Base-by-base conservation (phyloP, 2,113 vertebrate species). In the Lathamus discolor region DNA sequence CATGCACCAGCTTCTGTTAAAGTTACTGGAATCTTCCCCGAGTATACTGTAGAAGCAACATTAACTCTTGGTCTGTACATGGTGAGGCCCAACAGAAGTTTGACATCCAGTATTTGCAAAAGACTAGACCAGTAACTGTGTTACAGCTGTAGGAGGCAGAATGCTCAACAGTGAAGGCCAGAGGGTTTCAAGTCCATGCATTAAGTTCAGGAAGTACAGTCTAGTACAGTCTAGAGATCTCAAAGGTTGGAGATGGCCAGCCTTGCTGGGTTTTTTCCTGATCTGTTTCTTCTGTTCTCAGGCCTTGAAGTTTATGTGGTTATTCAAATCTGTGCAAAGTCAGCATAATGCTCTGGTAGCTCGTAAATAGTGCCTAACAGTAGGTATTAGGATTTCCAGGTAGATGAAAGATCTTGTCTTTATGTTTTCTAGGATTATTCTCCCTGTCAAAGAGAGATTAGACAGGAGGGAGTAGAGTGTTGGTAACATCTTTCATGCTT, bases 181-280 rank as follows among this genome's bases (percentile, higher is more conserved):
- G 46, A 63, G 55, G 41, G 18, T 31, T 75, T 70, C 27, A 46
- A 68, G 46, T 31, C 44, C 0, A 0, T 49, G 23, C 3, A 0
- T 28, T 59, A 59, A 55, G 41, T 39, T 88, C 46, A 35, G 28
- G 7, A 75, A 86, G 17, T 3, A 46, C 8, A 54, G 20, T n/a
- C n/a, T n/a, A n/a, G n/a, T n/a, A n/a, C n/a, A n/a, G 13, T 29
- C 68, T 78, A 33, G 31, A 81, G 25, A 59, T 72, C 28, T 78
- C 69, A n/a, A 68, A 54, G n/a, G 46, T 75, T 70, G 73, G 59
- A 92, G 16, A 62, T 7, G 6, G 18, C 18, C 10, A 61, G 24
- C 4, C 3, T 39, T n/a, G n/a, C 13, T 44, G 39, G 35, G 3
- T 33, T 70, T 68, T 72, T 69, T 88, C 27, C 43, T 76, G 17